A percentile compares a stretch with the other conserved stretches of the same genome.
These are phyloP conservation scores for Poeciliopsis paucimaculata DNA, from an alignment of 2,797 vertebrate genomes.

Conservation along the genomic window DNA sequence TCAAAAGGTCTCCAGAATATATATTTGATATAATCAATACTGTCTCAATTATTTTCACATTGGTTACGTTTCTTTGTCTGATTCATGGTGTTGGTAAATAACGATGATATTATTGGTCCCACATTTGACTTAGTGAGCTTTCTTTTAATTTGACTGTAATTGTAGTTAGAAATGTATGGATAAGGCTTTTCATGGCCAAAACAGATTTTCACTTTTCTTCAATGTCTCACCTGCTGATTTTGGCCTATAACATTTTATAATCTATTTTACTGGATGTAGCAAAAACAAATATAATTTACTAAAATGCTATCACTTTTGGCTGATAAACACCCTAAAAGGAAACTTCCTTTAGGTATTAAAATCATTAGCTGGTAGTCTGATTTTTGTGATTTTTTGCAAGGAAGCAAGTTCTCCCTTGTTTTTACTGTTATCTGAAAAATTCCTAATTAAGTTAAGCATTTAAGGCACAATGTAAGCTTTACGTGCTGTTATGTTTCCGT, in stretches of 20 bases:
- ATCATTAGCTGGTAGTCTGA: not conserved
- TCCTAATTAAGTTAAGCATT: not conserved
- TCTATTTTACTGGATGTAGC: not conserved
- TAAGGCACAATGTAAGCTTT: slow-evolving; percentile 1
- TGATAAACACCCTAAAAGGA: too few relatives aligned
- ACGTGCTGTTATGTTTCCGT: not conserved
- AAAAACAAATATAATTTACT: not conserved
- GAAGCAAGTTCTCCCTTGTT: not conserved
- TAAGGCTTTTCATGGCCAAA: not conserved
- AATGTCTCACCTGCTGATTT: not conserved
- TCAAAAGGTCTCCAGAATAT: not conserved
- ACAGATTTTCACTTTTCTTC: not conserved
- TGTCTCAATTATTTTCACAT: not conserved
- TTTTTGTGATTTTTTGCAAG: not conserved
- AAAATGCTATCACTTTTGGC: too few relatives aligned
- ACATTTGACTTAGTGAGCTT: not conserved
- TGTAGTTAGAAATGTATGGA: not conserved
- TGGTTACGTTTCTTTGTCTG: not conserved
- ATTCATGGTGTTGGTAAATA: not conserved
- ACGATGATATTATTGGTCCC: not conserved
- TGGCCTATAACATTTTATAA: not conserved
- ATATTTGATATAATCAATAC: too few relatives aligned
- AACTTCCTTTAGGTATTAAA: not conserved
- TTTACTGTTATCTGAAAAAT: not conserved
- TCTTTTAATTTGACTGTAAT: not conserved